Conservation (phyloP, 2,113 vertebrate species). For the Pteronura brasiliensis region DNA sequence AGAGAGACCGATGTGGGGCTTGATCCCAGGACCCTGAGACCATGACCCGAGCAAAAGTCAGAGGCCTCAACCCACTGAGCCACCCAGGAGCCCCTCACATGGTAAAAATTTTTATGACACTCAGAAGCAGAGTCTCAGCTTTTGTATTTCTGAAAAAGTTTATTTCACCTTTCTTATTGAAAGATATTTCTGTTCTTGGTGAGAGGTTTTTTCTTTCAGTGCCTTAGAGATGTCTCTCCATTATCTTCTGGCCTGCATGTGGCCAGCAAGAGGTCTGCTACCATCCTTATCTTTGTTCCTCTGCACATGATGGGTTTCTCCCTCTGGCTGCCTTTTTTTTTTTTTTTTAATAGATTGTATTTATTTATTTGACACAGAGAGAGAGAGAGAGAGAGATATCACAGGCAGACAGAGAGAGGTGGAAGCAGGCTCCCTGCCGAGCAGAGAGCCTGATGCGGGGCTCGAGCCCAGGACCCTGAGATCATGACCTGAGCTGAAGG, state of each 20-base stretch:
- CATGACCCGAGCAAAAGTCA: too few relatives aligned
- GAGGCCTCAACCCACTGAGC: too few relatives aligned
- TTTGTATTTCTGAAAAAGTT: not conserved
- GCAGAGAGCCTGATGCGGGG: too few relatives aligned
- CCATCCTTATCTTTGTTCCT: not conserved
- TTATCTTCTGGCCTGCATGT: not conserved
- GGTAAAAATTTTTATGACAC: not conserved
- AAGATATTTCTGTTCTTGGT: not conserved
- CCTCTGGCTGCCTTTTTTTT: not conserved
- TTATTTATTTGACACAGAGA: too few relatives aligned
- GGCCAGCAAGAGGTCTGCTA: not conserved
- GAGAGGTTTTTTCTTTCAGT: not conserved
- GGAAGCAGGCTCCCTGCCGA: too few relatives aligned
- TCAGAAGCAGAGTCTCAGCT: not conserved
- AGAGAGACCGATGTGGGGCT: too few relatives aligned
- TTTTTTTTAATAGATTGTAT: not conserved
- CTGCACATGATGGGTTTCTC: not conserved
- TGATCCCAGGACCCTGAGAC: too few relatives aligned
- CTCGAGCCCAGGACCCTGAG: too few relatives aligned
- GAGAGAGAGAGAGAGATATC: too few relatives aligned
- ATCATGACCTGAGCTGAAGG: too few relatives aligned
- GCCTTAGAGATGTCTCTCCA: not conserved
- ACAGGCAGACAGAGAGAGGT: too few relatives aligned
- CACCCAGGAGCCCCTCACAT: not conserved
- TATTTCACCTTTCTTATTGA: not conserved